Evolutionary conservation across 2,113 vertebrate species (phyloP).

Genomic region (Tragelaphus strepsiceros): DNA sequence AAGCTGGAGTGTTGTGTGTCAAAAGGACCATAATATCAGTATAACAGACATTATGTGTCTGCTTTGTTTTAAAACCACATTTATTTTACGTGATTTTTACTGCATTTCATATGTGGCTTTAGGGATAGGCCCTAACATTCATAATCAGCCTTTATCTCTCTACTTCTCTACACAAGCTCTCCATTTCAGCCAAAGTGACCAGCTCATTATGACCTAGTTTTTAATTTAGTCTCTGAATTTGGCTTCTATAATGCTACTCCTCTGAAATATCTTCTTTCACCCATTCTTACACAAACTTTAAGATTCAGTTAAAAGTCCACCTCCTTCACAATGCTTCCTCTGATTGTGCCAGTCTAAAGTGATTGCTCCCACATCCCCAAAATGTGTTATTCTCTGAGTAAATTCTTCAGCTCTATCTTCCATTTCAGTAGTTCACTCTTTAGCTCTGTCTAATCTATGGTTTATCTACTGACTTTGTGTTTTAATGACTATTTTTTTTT

Average conservation of each 20-base stretch:
- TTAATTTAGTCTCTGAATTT: not conserved
- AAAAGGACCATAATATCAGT: not conserved
- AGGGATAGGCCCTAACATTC: not conserved
- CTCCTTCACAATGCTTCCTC: not conserved
- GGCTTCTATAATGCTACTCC: not conserved
- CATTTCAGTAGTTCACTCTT: constrained; percentile 19
- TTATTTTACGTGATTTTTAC: not conserved
- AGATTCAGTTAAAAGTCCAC: not conserved
- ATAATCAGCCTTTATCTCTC: not conserved
- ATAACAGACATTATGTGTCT: not conserved
- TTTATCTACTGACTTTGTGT: not conserved
- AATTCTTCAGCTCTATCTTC: not conserved
- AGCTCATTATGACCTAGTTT: not conserved
- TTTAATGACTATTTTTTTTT: not conserved
- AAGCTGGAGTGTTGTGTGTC: not conserved
- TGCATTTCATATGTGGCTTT: not conserved
- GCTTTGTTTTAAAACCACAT: not conserved
- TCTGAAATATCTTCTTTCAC: not conserved
- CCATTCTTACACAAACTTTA: not conserved
- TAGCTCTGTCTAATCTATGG: not conserved
- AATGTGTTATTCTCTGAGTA: not conserved
- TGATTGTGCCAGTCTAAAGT: not conserved
- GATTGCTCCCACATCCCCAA: not conserved
- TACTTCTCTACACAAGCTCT: not conserved
- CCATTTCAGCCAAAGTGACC: not conserved